Conservation (phyloP, 2,113 vertebrate genomes). For the Centropus bengalensis region DNA sequence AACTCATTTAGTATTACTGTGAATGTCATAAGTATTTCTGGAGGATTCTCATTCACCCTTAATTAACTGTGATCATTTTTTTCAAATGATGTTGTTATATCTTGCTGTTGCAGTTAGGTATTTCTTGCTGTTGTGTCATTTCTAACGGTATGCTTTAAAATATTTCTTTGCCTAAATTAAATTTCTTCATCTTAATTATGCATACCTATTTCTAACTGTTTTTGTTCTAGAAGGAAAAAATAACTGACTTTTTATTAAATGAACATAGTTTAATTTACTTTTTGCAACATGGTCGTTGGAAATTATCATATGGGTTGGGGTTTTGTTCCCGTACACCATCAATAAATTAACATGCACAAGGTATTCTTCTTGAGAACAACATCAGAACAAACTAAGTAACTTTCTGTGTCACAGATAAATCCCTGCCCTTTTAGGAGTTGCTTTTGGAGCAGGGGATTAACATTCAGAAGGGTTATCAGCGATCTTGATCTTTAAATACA, state of each 20-base stretch:
- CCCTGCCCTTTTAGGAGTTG: background rate
- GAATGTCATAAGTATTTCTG: background rate
- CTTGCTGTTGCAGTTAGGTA: background rate
- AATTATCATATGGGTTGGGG: background rate
- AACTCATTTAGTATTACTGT: slow-evolving; percentile 34
- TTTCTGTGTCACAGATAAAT: background rate
- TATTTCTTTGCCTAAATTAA: background rate
- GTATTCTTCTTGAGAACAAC: background rate
- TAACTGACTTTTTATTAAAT: background rate
- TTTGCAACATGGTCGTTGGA: background rate
- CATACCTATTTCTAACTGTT: background rate
- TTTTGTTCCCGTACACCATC: background rate
- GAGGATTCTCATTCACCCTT: slow-evolving; percentile 11
- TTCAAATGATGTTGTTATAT: background rate
- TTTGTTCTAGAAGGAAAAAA: background rate
- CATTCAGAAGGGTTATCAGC: background rate
- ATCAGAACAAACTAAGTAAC: background rate
- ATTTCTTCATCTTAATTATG: background rate
- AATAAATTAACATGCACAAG: background rate
- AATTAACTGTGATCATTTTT: slow-evolving; percentile 40
- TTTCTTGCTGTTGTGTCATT: background rate
- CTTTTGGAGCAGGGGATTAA: background rate
- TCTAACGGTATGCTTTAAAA: background rate
- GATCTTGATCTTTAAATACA: background rate
- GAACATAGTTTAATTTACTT: background rate